Conservation (phyloP, 2,888 invertebrate genomes). For the Drosophila melanosoma region DNA sequence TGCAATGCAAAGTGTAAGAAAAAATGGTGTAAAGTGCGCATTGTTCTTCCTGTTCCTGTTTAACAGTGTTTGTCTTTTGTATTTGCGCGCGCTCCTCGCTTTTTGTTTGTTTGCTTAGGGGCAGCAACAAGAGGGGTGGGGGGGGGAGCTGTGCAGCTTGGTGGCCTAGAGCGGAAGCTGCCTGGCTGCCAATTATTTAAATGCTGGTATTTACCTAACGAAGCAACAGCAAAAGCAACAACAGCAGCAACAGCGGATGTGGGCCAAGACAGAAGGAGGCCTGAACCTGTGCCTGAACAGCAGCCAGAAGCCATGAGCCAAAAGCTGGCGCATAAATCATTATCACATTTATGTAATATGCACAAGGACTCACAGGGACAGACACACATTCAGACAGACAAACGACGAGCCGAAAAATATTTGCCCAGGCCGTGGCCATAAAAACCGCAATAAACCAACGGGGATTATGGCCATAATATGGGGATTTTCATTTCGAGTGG, state of each 20-base stretch:
- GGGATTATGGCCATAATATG: slow-evolving; percentile 77
- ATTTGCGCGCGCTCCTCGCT: slow-evolving; percentile 55
- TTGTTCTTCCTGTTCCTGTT: slow-evolving; percentile 53
- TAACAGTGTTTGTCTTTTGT: slow-evolving; percentile 69
- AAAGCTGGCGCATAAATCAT: slow-evolving; percentile 68
- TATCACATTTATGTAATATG: slow-evolving; percentile 79
- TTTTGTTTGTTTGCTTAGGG: slow-evolving; percentile 66
- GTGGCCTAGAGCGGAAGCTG: slow-evolving; percentile 69
- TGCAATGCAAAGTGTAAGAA: slow-evolving; percentile 59
- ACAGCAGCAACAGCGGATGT: slow-evolving; percentile 62
- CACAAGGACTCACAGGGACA: slow-evolving; percentile 45
- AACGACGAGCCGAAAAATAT: slow-evolving; percentile 35
- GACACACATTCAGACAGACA: slow-evolving; percentile 17
- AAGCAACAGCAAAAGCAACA: slow-evolving; percentile 31
- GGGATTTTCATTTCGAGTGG: slow-evolving; percentile 55
- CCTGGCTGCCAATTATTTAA: slow-evolving; percentile 74
- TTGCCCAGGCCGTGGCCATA: slow-evolving; percentile 55
- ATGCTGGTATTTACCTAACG: slow-evolving; percentile 77
- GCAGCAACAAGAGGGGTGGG: neutral
- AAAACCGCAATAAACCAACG: slow-evolving; percentile 78
- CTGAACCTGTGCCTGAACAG: slow-evolving; percentile 16
- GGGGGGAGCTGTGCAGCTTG: neutral
- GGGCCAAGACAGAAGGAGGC: slow-evolving; percentile 58
- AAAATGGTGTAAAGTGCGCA: slow-evolving; percentile 65
- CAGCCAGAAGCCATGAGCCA: slow-evolving; percentile 11